Conservation (phyloP, 2,797 vertebrate species). For the Antennarius maculatus region DNA sequence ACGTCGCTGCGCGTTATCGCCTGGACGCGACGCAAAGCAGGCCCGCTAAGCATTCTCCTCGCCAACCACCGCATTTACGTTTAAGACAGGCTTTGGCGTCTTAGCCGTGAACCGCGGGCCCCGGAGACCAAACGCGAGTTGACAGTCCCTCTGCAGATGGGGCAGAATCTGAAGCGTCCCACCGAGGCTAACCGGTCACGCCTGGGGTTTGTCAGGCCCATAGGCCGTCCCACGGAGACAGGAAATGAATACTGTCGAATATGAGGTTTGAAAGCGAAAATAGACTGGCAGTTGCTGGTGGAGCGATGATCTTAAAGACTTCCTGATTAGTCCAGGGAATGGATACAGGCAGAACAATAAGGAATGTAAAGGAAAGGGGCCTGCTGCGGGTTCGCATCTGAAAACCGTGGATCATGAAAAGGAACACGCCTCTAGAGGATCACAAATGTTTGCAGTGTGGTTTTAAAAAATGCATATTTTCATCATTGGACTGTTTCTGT, state of each 20-base stretch:
- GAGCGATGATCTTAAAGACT: constrained; percentile 33
- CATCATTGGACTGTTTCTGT: too few species aligned
- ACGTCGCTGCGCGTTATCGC: constrained; percentile 58
- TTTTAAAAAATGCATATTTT: too few species aligned
- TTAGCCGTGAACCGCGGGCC: constrained; percentile 52
- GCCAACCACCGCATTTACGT: constrained; percentile 49
- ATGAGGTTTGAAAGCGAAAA: constrained; percentile 24
- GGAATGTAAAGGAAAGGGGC: constrained; percentile 8
- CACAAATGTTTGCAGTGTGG: background rate
- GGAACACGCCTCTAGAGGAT: background rate
- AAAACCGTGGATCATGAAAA: constrained; percentile 25
- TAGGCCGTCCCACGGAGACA: constrained; percentile 8
- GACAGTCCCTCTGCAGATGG: constrained; percentile 49
- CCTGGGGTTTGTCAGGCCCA: constrained; percentile 57
- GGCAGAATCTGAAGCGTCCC: constrained; percentile 31
- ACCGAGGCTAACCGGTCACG: constrained; percentile 31
- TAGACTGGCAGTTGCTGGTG: constrained; percentile 13
- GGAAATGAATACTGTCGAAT: constrained; percentile 45
- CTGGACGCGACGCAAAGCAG: constrained; percentile 69
- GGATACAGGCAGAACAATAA: constrained; percentile 29
- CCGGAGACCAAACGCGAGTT: constrained; percentile 62
- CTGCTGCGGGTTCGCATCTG: background rate
- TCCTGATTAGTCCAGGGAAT: constrained; percentile 39
- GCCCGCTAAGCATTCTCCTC: constrained; percentile 26
- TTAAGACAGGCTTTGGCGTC: constrained; percentile 66